Evolutionary conservation across 2,113 vertebrate genomes (phyloP).

Genomic region (Melanocharis versteri): DNA sequence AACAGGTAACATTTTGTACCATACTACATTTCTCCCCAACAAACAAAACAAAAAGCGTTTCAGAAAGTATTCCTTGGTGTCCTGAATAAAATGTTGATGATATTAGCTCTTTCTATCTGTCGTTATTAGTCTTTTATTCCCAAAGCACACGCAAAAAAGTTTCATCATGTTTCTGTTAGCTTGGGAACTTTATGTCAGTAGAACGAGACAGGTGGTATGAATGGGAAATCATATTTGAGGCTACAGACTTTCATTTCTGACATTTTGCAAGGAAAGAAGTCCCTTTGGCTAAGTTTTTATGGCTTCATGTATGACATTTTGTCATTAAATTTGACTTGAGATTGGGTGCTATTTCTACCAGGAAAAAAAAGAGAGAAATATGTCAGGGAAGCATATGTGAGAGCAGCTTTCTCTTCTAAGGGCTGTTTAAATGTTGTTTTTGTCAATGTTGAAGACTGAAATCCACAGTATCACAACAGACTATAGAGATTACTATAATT

Average conservation of each 20-base stretch:
- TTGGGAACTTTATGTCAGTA: not conserved
- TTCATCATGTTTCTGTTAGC: not conserved
- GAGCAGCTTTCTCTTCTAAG: not conserved
- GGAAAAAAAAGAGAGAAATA: not conserved
- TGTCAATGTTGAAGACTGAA: not conserved
- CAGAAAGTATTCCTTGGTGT: not conserved
- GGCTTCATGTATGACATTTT: slow-evolving; percentile 45
- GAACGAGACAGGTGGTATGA: not conserved
- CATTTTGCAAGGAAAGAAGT: slow-evolving; percentile 18
- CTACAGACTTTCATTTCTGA: slow-evolving; percentile 27
- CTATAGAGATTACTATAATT: not conserved
- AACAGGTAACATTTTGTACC: not conserved
- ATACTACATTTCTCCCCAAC: not conserved
- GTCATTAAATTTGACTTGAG: slow-evolving; percentile 42
- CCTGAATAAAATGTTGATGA: not conserved
- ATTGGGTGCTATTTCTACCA: not conserved
- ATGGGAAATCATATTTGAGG: slow-evolving; percentile 21
- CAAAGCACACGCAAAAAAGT: not conserved
- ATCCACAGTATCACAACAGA: not conserved
- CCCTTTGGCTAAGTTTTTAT: slow-evolving; percentile 39
- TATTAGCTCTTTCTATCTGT: not conserved
- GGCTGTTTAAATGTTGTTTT: not conserved
- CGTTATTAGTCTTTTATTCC: not conserved
- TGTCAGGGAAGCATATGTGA: not conserved
- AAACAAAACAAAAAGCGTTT: not conserved